phyloP scores from a whole-genome alignment of 2,113 vertebrate genomes.

The Bagarius yarrelli region DNA sequence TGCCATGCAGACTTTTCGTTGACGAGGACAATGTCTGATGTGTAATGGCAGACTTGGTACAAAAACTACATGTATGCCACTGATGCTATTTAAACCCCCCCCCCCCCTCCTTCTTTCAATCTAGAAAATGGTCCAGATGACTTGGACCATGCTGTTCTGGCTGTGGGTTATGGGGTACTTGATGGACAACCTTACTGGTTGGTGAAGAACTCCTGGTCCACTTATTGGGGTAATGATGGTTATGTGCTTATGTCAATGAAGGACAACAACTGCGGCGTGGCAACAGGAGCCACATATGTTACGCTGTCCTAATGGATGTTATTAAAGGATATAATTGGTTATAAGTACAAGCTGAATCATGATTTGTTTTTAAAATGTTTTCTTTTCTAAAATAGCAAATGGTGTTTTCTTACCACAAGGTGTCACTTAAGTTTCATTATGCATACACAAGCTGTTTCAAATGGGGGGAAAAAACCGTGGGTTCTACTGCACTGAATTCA shows the following conservation, averaged over 20 bases:
- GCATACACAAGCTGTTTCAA: too few species aligned
- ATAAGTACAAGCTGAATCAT: not conserved
- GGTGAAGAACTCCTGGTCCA: conserved; percentile 85
- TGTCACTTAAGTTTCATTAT: not conserved
- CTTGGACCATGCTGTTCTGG: conserved; percentile 77
- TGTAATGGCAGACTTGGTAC: not conserved
- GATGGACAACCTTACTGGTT: conserved; percentile 76
- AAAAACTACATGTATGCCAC: not conserved
- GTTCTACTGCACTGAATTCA: too few species aligned
- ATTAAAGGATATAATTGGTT: not conserved
- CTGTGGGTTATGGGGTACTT: conserved; percentile 75
- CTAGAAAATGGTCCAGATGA: conserved; percentile 67
- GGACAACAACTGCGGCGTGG: conserved; percentile 81
- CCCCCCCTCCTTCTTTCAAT: not conserved
- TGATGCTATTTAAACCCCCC: not conserved
- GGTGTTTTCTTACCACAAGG: not conserved
- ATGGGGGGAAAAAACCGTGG: too few species aligned
- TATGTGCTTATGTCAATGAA: conserved; percentile 86
- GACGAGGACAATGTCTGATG: not conserved
- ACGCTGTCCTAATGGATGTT: conserved; percentile 65
- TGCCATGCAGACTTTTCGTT: not conserved
- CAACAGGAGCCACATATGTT: conserved; percentile 79
- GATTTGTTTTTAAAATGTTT: not conserved
- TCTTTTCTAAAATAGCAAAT: not conserved
- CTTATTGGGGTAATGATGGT: conserved; percentile 79